A percentile compares a stretch with the other conserved stretches of the same genome.
Conservation (phyloP, 2,797 vertebrate genomes). For the Hyperoplus immaculatus region DNA sequence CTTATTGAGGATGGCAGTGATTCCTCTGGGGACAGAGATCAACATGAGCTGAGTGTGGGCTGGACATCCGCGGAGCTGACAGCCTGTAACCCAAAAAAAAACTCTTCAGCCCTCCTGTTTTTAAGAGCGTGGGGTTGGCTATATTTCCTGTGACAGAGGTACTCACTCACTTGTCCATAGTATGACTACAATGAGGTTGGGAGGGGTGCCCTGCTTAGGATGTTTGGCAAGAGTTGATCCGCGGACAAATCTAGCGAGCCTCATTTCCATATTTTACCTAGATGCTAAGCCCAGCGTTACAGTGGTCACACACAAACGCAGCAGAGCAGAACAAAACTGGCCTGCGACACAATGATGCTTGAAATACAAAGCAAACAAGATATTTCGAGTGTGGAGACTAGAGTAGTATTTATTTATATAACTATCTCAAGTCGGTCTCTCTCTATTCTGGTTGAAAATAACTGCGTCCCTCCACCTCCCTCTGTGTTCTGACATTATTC, state of each 20-base stretch:
- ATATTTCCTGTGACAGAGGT: constrained; percentile 62
- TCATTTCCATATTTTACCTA: constrained; percentile 73
- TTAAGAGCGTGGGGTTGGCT: constrained; percentile 58
- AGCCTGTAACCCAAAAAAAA: constrained; percentile 41
- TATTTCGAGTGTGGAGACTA: too few relatives aligned
- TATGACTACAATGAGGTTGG: constrained; percentile 28
- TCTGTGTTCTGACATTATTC: constrained; percentile 77
- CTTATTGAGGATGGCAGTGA: constrained; percentile 25
- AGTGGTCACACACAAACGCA: constrained; percentile 46
- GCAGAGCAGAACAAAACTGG: constrained; percentile 33
- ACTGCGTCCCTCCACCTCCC: constrained; percentile 25
- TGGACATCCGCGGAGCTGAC: constrained; percentile 42
- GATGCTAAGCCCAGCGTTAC: constrained; percentile 47
- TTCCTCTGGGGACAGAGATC: constrained; percentile 29
- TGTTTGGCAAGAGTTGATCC: constrained; percentile 54
- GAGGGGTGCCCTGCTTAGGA: constrained; percentile 41
- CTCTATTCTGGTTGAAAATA: constrained; percentile 51
- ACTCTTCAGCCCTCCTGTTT: constrained; percentile 51
- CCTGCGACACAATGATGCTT: constrained; percentile 36
- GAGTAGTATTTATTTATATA: constrained; percentile 26
- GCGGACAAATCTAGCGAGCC: constrained; percentile 63
- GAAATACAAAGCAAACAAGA: constrained; percentile 63
- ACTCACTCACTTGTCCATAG: constrained; percentile 54
- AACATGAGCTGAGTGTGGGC: constrained; percentile 29
- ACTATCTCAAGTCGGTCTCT: constrained; percentile 60